Evolutionary conservation across 2,797 vertebrate species (phyloP).

Genomic region (Echeneis naucrates): DNA sequence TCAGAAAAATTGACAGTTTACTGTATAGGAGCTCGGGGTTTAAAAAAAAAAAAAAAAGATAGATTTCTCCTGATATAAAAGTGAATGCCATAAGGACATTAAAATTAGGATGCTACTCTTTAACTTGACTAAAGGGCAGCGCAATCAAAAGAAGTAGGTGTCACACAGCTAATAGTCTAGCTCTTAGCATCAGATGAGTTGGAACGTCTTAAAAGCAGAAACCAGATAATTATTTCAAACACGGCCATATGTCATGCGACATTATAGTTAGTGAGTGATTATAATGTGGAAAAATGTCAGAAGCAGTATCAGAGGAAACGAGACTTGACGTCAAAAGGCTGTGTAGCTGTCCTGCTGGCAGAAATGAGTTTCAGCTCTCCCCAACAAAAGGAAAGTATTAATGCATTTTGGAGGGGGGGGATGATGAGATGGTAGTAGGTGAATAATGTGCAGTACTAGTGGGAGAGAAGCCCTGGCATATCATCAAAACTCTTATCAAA

Average conservation of each 20-base stretch:
- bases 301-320: constrained; percentile 31
- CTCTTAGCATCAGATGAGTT: constrained; percentile 11
- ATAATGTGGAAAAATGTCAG: constrained; percentile 50
- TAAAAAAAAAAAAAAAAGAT: background rate
- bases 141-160: background rate
- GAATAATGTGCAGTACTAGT: background rate
- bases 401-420: background rate
- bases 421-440: constrained; percentile 1
- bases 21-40: background rate
- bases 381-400: constrained; percentile 18
- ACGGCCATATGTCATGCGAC: constrained; percentile 24
- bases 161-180: background rate
- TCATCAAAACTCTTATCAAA: constrained; percentile 33
- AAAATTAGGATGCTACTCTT: background rate
- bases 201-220: constrained; percentile 15
- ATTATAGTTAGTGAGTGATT: constrained; percentile 36
- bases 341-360: constrained; percentile 14
- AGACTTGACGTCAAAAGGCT: constrained; percentile 22
- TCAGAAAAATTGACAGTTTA: background rate
- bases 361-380: constrained; percentile 34
- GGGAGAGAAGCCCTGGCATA: background rate
- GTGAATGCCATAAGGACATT: constrained; percentile 8
- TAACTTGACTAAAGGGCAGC: constrained; percentile 9
- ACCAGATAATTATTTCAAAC: constrained; percentile 31
- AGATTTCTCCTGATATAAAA: background rate